A percentile compares a stretch with the other conserved stretches of the same genome.
Evolutionary conservation across 2,888 invertebrate genomes (phyloP).

Genomic region (Pollenia griseotomentosa): DNA sequence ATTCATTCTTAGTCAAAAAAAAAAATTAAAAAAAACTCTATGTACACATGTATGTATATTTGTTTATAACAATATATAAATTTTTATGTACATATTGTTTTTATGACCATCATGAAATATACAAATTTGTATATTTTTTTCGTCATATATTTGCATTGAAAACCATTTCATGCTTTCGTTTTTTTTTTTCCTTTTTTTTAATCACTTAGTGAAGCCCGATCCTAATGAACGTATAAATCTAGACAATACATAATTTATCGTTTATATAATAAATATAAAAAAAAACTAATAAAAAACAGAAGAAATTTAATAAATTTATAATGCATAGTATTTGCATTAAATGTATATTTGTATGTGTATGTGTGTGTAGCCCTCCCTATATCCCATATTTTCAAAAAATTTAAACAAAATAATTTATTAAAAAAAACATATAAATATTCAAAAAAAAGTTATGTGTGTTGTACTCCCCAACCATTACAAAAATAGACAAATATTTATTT

Average conservation of each 20-base stretch:
- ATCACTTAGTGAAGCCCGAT: conserved; percentile 81
- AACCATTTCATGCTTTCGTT: conserved; percentile 82
- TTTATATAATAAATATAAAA: conserved; percentile 65
- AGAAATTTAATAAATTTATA: conserved; percentile 47
- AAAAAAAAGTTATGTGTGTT: conserved; percentile 73
- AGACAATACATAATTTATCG: conserved; percentile 73
- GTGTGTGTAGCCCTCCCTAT: conserved; percentile 61
- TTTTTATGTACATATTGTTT: conserved; percentile 33
- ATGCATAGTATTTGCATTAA: conserved; percentile 67
- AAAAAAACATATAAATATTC: conserved; percentile 29
- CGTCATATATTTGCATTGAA: conserved; percentile 79
- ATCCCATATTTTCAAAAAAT: conserved; percentile 5
- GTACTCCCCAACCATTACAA: conserved; percentile 74
- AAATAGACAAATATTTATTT: not conserved
- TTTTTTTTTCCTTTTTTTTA: conserved; percentile 78
- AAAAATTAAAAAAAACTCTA: not conserved
- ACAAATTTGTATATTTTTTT: conserved; percentile 41
- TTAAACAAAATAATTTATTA: conserved; percentile 44
- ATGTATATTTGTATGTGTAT: conserved; percentile 73
- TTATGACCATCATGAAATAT: conserved; percentile 72
- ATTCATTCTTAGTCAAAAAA: conserved; percentile 20
- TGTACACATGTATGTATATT: not conserved
- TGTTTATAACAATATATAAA: conserved; percentile 19
- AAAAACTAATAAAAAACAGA: conserved; percentile 8
- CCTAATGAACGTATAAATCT: conserved; percentile 78